A percentile compares a stretch with the other conserved stretches of the same genome.
phyloP scores from a whole-genome alignment of 1,140 invertebrate species.

The Thaumatotibia leucotreta region DNA sequence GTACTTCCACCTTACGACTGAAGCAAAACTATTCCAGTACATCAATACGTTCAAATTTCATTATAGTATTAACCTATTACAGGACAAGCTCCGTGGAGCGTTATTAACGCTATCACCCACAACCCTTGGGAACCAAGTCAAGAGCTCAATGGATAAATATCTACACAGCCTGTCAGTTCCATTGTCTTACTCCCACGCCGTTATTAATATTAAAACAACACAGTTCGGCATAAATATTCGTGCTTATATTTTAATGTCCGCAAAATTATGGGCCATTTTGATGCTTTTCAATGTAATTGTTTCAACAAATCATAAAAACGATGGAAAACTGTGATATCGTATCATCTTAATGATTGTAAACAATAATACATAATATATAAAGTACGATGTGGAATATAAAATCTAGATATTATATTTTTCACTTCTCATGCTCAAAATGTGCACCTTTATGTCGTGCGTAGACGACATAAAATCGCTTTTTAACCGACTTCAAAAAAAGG shows the following conservation, averaged over 20 bases:
- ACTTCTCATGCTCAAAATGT: too few species aligned
- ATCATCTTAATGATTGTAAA: too few species aligned
- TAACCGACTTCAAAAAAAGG: too few species aligned
- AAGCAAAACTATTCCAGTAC: not conserved
- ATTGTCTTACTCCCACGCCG: not conserved
- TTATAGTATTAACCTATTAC: not conserved
- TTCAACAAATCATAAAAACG: not conserved
- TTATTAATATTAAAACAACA: conserved; percentile 12
- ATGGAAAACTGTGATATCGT: too few species aligned
- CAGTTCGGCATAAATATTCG: not conserved
- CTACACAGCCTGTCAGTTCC: not conserved
- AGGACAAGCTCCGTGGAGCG: not conserved
- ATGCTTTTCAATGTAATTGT: not conserved
- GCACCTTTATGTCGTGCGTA: too few species aligned
- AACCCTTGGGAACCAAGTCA: not conserved
- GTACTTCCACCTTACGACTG: not conserved
- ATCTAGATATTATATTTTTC: too few species aligned
- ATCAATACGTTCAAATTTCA: not conserved
- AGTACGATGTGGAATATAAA: too few species aligned
- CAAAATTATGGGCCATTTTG: too few species aligned
- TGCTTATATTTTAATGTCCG: not conserved
- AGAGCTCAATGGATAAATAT: conserved; percentile 2
- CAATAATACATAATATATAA: too few species aligned
- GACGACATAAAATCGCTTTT: too few species aligned
- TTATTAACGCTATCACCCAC: not conserved